A percentile compares a stretch with the other conserved stretches of the same genome.
Conservation (phyloP, 1,140 invertebrate species). For the Drosophila kurseongensis region DNA sequence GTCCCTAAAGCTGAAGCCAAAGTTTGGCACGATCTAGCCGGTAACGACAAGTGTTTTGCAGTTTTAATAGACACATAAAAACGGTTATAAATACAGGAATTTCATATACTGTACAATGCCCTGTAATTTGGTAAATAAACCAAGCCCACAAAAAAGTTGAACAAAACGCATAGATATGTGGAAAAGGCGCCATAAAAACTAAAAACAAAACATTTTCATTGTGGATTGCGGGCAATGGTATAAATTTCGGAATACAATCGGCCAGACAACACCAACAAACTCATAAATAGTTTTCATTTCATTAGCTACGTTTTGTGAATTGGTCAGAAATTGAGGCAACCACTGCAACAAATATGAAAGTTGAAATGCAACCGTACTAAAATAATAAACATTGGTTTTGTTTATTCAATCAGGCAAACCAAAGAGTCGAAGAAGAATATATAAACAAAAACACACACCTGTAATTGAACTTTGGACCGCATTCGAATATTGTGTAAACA, state of each 20-base stretch:
- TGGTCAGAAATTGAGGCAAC: constrained; percentile 19
- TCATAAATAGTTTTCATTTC: constrained; percentile 71
- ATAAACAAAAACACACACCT: constrained; percentile 28
- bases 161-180: constrained; percentile 34
- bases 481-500: constrained; percentile 34
- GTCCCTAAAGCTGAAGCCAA: constrained; percentile 24
- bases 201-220: constrained; percentile 66
- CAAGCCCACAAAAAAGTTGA: constrained; percentile 17
- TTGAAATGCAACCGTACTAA: constrained; percentile 22
- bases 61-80: constrained; percentile 70
- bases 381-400: constrained; percentile 51
- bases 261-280: constrained; percentile 32
- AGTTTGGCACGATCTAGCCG: constrained; percentile 51
- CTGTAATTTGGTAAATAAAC: constrained; percentile 31
- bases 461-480: constrained; percentile 36
- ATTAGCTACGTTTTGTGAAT: constrained; percentile 47
- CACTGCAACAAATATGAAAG: constrained; percentile 35
- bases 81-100: constrained; percentile 58
- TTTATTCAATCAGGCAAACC: constrained; percentile 40
- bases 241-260: constrained; percentile 32
- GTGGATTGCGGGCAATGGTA: constrained; percentile 38
- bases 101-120: constrained; percentile 11
- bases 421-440: constrained; percentile 3
- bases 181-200: constrained; percentile 24
- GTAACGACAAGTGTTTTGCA: constrained; percentile 60